Evolutionary conservation across 1,140 invertebrate genomes (phyloP), one percentile per base, ranked within the genome.

Genomic region (Atopsyche davidsoni): DNA sequence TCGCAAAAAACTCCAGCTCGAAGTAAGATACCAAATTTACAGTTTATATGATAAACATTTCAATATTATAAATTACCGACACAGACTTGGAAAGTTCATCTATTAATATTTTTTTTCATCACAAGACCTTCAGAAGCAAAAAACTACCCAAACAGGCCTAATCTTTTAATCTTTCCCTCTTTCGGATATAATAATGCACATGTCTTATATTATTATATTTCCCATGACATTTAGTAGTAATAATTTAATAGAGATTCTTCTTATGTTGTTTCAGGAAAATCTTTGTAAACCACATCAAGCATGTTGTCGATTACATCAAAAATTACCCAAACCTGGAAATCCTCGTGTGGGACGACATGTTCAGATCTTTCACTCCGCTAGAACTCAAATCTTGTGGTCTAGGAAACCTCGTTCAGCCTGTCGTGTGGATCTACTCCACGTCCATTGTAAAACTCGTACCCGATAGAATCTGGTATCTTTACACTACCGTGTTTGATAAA

Each of bases 271-370:
- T 39, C 60, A 72, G 68, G 24, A 79, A 79, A 53, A 63, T 92
- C 3, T 92, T 87, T 58, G 62, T 90, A 0, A 75, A 78, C 21
- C 88, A 92, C 58, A 75, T 93, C 7, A 65, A 75, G 17, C 70
- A 72, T 9, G 71, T 87, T 16, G 77, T 77, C 1, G 72, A 76
- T 38, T 77, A 80, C 46, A 75, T 90, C 11, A 78, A 78, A 13
- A 75, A 76, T 2, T 82, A 79, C 67, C 78, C 83, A 0, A 69
- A 75, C 2, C 70, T 90, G 14, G 81, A 76, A 23, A 77, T 88
- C 7, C 81, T 98, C 6, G 86, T 97, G 58, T 97, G 95, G 95
- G 92, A 97, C 62, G 95, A 98, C 65, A 96, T 97, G 89, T 63
- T 96, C 24, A 73, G 90, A 18, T 76, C 82, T 25, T 80, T 92